Base-by-base conservation (phyloP, 2,888 invertebrate genomes). In the Dicycla oo region DNA sequence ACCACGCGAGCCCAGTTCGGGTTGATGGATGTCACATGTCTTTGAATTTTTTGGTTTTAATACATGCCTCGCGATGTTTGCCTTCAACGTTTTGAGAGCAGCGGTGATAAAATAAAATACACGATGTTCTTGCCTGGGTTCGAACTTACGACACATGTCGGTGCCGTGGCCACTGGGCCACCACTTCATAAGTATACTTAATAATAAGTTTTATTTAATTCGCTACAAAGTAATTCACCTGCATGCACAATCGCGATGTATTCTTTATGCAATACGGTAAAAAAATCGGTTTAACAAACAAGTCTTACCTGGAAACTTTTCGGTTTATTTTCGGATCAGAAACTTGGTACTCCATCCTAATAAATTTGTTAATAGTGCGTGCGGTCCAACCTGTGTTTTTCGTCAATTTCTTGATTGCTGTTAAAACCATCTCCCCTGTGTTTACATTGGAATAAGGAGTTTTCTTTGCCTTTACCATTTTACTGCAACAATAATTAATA, bases 321-420 rank as follows among this genome's bases (percentile, higher is more conserved):
- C 87, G 81, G 67, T 89, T 90, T n/a, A 93, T 80, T 54, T 86
- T 89, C 0, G 87, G 83, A 54, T 91, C 91, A 49, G 34, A 3
- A 23, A 93, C 68, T 47, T 77, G 78, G 69, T 91, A 93, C 77
- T 94, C 93, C 77, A 89, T 78, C 83, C 87, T 92, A n/a, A 94
- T 91, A 66, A 92, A 93, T 84, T 94, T 94, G 7, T 91, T 88
- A 20, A 94, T 94, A 5, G 93, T 93, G 18, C 93, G 87, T 3
- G 92, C 69, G 0, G 93, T 91, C 94, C 93, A 94, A 7, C 92
- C 93, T 0, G 94, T 93, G 72, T 93, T 93, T 71, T 83, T 90
- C 86, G 86, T 92, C 23, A 94, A 76, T 78, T 92, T 93, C 71
- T 90, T 92, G n/a, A 94, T 85, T 4, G 93, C 92, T 8, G 91